Conservation (phyloP, 2,113 vertebrate genomes). For the Jaculus jaculus region DNA sequence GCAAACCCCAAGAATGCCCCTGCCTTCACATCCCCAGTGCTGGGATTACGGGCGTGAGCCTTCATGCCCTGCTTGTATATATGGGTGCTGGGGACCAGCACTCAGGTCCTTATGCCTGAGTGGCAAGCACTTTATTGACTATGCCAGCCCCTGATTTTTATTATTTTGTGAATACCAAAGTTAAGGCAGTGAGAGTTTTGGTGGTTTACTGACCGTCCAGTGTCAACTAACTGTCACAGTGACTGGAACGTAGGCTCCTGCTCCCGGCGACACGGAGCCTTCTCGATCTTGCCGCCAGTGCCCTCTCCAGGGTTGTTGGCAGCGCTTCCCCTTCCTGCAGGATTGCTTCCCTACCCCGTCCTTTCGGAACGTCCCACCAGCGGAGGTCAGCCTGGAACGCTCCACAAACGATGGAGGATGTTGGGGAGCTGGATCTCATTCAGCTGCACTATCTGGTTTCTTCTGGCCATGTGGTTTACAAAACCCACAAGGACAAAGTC, state of each 20-base stretch:
- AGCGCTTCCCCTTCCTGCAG: background rate
- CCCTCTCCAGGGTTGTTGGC: background rate
- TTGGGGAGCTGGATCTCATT: background rate
- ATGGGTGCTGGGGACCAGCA: too few relatives aligned
- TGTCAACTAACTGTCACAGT: background rate
- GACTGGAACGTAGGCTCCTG: background rate
- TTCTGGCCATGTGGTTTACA: background rate
- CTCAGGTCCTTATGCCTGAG: too few relatives aligned
- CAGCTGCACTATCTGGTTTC: background rate
- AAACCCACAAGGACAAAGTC: background rate
- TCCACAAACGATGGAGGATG: background rate
- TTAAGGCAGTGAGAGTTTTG: background rate
- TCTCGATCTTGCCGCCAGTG: background rate
- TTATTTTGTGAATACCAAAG: background rate
- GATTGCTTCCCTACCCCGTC: background rate
- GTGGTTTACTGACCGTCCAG: background rate
- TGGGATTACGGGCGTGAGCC: too few relatives aligned
- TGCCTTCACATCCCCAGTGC: too few relatives aligned
- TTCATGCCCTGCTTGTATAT: too few relatives aligned
- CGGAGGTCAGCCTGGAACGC: background rate
- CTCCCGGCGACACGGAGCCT: background rate
- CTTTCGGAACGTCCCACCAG: background rate
- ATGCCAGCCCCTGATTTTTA: background rate
- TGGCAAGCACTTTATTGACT: too few relatives aligned
- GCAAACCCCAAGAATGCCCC: too few relatives aligned